These are phyloP conservation scores for Acanthaster planci DNA, from an alignment of 35 echinoderm and acorn worm genomes.

Conservation along the genomic window DNA sequence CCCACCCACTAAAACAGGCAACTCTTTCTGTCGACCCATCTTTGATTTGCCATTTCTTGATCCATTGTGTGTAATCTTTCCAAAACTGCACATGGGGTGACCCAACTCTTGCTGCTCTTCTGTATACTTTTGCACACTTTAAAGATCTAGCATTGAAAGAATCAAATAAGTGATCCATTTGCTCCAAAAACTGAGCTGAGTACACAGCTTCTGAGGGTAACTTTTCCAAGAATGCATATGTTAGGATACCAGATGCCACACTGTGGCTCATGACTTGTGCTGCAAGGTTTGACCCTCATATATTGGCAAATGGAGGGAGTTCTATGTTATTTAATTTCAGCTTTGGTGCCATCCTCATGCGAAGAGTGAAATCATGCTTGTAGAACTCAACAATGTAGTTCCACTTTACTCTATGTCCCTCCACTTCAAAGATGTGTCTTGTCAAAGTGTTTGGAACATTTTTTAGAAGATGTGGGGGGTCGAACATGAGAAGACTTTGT, in stretches of 20 bases:
- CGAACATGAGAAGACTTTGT: constrained; percentile 46
- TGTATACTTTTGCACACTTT: neutral
- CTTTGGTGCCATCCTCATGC: constrained; percentile 43
- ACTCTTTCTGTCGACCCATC: neutral
- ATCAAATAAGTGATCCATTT: constrained; percentile 51
- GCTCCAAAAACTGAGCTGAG: constrained; percentile 43
- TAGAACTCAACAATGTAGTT: constrained; percentile 32
- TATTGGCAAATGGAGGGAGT: constrained; percentile 9
- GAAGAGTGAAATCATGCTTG: constrained; percentile 25
- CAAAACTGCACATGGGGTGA: constrained; percentile 31
- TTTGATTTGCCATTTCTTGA: constrained; percentile 14
- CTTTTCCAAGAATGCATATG: constrained; percentile 18
- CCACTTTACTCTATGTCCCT: constrained; percentile 24
- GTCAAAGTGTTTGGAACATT: constrained; percentile 12
- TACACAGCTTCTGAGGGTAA: constrained; percentile 29
- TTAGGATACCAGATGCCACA: constrained; percentile 38
- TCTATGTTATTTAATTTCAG: neutral
- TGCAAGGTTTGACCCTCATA: constrained; percentile 45
- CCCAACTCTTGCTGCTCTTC: neutral
- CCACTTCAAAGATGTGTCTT: neutral
- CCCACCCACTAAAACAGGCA: constrained; percentile 32
- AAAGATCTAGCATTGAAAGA: constrained; percentile 25
- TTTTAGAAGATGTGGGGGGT: constrained; percentile 30
- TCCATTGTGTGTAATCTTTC: constrained; percentile 28
- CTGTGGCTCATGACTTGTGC: constrained; percentile 45